Evolutionary conservation across 2,797 vertebrate species (phyloP), one percentile per base, ranked within the genome.

Genomic region (Falco columbarius): DNA sequence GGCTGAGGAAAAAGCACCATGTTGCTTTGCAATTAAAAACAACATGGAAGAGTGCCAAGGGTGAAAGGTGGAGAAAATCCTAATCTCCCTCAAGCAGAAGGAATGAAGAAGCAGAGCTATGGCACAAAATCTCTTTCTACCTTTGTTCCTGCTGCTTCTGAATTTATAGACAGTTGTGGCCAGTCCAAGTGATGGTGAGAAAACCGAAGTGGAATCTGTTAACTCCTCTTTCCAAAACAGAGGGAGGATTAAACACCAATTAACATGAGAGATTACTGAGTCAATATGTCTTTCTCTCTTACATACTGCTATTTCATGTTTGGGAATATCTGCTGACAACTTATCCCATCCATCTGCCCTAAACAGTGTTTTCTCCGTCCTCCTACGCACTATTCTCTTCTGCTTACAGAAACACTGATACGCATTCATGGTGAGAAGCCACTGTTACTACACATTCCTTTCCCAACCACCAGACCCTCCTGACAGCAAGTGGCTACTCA

Each of bases 21-120:
- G 47, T 90, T 95, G 94, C 90, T 95, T 93, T 84, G 92, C 96
- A 98, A 97, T 96, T 97, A 97, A 93, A 96, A 98, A 92, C 81
- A 86, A 94, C 84, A 26, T 73, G 92, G 92, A 94, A 89, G 65
- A 96, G 9, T 85, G 93, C 96, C 97, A 97, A 93, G 74, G 96
- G 96, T 88, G 91, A 97, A 97, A 97, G 94, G 89, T 86, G 67
- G 97, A 94, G 89, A 91, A 96, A 96, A 96, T 86, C 56, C 87
- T 75, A 36, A 75, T 34, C 44, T 40, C n/a, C 29, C 47, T 81
- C 68, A n/a, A 83, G 46, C 49, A 88, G 61, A 55, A 89, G 49
- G 54, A 93, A 66, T 21, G 38, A 75, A 75, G 80, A 81, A 77
- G 49, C 17, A 58, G 58, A 70, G 9, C 3, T 7, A 6, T 17